Evolutionary conservation across 2,888 invertebrate genomes (phyloP).

Genomic region (Dryococelus australis): DNA sequence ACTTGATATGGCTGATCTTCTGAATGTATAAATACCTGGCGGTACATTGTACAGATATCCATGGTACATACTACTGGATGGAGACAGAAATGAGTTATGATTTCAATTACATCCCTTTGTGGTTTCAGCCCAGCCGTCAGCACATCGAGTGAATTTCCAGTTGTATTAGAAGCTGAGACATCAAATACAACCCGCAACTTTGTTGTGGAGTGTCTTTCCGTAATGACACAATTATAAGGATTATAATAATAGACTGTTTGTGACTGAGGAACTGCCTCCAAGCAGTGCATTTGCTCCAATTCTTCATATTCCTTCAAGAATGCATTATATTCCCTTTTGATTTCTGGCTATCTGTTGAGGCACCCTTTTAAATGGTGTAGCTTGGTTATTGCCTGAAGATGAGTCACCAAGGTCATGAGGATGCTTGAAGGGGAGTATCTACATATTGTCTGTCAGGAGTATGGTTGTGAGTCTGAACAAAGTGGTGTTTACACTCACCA

Average conservation of each 20-base stretch:
- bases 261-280: neutral
- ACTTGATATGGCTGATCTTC: neutral
- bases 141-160: constrained; percentile 2
- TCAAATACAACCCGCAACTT: constrained; percentile 6
- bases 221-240: neutral
- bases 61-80: neutral
- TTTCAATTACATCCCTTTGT: neutral
- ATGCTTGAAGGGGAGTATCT: neutral
- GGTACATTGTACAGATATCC: constrained; percentile 18
- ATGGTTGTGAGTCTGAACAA: neutral
- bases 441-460: neutral
- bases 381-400: neutral
- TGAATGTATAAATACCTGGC: neutral
- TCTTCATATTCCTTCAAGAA: constrained; percentile 4
- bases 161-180: neutral
- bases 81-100: neutral
- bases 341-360: neutral
- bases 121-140: neutral
- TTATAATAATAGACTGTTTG: neutral
- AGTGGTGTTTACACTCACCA: neutral
- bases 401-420: neutral
- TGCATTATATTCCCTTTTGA: neutral
- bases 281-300: neutral
- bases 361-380: neutral
- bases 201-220: neutral